Base-by-base conservation (phyloP, 2,797 vertebrate genomes). In the Premnoplex brunnescens region DNA sequence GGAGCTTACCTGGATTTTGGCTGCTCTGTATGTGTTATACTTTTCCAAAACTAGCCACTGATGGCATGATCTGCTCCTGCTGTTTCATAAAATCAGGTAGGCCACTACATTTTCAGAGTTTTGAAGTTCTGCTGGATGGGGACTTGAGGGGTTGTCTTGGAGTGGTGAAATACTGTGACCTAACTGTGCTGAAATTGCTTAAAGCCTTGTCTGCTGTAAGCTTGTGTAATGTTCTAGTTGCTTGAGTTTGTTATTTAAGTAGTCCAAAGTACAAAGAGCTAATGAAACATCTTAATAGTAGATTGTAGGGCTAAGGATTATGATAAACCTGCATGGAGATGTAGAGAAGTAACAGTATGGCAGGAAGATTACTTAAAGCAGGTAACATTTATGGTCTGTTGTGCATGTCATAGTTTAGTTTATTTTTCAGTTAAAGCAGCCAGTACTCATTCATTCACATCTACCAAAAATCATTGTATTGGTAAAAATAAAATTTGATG, bases 231-330 rank as follows among this genome's bases (percentile, higher is more conserved):
- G 28, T 27, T 78, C 44, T 75, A 20, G 34, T 67, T 71, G 56
- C 54, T 68, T 93, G 22, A 7, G 12, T 78, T 68, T 85, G 72
- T 93, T 93, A 91, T 93, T 96, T 64, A 96, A 79, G 27, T 27
- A 56, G 27, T 55, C 15, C 20, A 56, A 88, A 94, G 56, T 63
- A 56, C 79, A 94, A 66, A 60, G 15, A 86, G 67, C 34, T 91
- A 91, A 68, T 3, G 9, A 68, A 66, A 69, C 67, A 81, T 82
- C 52, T 78, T 83, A 88, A 60, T 89, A 73, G 43, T 18, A 59
- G 46, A 72, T 84, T 58, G 69, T 68, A 43, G 69, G 36, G 30
- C 66, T 87, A 36, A 89, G 83, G 43, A 59, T 74, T 91, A 24
- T 63, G 44, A 60, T 13, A 67, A 82, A 72, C 54, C 43, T 85